These are phyloP conservation scores for Protophormia terraenovae DNA, from an alignment of 2,888 invertebrate genomes.

Conservation along the genomic window DNA sequence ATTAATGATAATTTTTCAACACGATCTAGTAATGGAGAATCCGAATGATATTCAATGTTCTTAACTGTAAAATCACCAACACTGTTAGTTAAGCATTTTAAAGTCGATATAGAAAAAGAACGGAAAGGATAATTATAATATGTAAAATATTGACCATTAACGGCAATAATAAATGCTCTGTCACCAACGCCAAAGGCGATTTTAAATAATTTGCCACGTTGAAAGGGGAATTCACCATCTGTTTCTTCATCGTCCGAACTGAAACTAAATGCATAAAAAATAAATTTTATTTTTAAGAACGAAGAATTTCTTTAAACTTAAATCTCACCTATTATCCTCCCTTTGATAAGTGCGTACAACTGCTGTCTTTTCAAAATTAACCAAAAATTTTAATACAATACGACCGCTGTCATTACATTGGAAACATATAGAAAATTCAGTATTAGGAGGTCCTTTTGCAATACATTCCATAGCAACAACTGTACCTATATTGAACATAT, in stretches of 20 bases:
- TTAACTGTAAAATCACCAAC: conserved; percentile 78
- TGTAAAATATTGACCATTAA: conserved; percentile 80
- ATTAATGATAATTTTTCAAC: conserved; percentile 78
- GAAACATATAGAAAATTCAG: conserved; percentile 80
- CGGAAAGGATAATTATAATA: conserved; percentile 80
- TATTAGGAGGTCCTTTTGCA: conserved; percentile 77
- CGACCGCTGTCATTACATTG: conserved; percentile 80
- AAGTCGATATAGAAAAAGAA: conserved; percentile 78
- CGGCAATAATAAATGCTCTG: conserved; percentile 79
- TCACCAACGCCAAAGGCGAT: conserved; percentile 80
- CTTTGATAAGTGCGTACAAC: conserved; percentile 78
- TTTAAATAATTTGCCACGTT: conserved; percentile 79
- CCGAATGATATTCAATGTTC: conserved; percentile 79
- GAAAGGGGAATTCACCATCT: conserved; percentile 80
- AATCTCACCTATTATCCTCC: conserved; percentile 76
- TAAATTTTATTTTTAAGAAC: neutral
- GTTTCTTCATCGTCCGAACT: conserved; percentile 79
- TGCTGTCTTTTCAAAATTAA: conserved; percentile 77
- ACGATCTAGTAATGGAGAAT: conserved; percentile 77
- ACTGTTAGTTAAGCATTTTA: conserved; percentile 79
- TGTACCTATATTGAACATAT: conserved; percentile 72
- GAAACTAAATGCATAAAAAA: conserved; percentile 72
- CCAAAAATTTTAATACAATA: conserved; percentile 78
- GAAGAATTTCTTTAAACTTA: too few species aligned
- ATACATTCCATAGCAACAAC: conserved; percentile 80